These are phyloP conservation scores for Hyposoter didymator DNA, from an alignment of 2,888 invertebrate species.

Conservation along the genomic window DNA sequence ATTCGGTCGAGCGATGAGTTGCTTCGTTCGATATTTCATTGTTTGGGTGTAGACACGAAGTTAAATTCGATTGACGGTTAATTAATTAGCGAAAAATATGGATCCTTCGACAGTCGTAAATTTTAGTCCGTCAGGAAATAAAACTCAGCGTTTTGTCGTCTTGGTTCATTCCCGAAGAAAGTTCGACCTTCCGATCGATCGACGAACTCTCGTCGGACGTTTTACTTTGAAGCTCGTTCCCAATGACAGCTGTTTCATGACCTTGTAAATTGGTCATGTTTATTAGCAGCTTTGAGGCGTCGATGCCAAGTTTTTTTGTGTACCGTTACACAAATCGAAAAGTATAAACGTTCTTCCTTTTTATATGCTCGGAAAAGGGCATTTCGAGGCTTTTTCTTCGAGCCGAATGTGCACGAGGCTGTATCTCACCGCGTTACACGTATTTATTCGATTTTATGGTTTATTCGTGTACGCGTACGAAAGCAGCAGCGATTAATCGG, in stretches of 20 bases:
- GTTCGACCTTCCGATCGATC: neutral
- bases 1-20: neutral
- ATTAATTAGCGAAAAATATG: neutral
- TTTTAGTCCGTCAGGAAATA: neutral
- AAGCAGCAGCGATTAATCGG: conserved; percentile 40
- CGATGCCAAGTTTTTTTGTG: neutral
- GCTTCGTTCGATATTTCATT: neutral
- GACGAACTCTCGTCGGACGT: neutral
- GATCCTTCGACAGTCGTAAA: neutral
- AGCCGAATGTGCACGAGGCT: neutral
- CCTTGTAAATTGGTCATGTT: conserved; percentile 7
- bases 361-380: neutral
- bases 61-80: neutral
- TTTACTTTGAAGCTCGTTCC: neutral
- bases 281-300: conserved; percentile 9
- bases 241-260: neutral
- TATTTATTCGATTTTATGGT: conserved; percentile 24
- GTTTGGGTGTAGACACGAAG: neutral
- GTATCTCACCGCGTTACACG: neutral
- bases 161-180: neutral
- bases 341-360: conserved; percentile 10
- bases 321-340: conserved; percentile 35
- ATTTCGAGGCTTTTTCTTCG: conserved; percentile 46
- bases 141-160: neutral
- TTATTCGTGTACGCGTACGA: conserved; percentile 21